Evolutionary conservation across 2,888 invertebrate genomes (phyloP).

Genomic region (Seira musarum): DNA sequence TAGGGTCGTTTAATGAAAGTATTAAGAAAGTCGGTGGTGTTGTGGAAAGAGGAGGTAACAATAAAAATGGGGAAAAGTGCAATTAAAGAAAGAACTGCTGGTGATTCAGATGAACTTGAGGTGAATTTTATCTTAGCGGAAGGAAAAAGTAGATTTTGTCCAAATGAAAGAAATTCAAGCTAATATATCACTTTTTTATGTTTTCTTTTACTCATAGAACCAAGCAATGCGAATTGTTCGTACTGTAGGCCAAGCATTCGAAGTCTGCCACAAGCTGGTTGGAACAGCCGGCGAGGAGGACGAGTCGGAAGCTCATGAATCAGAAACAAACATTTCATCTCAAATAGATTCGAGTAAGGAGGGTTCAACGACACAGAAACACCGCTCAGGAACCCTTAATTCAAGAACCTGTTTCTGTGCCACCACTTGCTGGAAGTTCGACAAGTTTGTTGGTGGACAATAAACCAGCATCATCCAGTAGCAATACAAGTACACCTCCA

Average conservation of each 20-base stretch:
- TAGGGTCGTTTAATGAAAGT: not conserved
- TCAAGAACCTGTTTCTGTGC: constrained; percentile 74
- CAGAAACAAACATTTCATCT: constrained; percentile 58
- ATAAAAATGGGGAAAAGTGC: constrained; percentile 6
- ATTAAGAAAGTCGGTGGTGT: constrained; percentile 6
- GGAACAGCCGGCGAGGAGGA: constrained; percentile 73
- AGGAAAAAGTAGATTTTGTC: no score
- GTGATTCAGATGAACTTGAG: constrained; percentile 36
- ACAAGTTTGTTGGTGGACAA: constrained; percentile 30
- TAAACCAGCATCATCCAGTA: constrained; percentile 34
- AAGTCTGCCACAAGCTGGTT: constrained; percentile 97
- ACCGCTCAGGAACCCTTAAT: constrained; percentile 71
- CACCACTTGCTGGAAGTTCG: constrained; percentile 72
- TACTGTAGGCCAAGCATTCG: constrained; percentile 99
- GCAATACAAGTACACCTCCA: constrained; percentile 39
- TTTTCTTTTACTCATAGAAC: constrained; percentile 78
- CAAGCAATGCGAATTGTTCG: constrained; percentile 99
- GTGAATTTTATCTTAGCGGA: constrained; percentile 13
- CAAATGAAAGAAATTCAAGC: no score
- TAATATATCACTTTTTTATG: constrained; percentile 28
- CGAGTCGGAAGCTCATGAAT: constrained; percentile 71
- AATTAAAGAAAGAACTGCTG: constrained; percentile 4
- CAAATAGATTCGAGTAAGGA: constrained; percentile 72
- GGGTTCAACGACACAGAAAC: constrained; percentile 58
- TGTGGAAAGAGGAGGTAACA: not conserved